phyloP scores from a whole-genome alignment of 37 sponge, comb jelly and placozoan genomes.

The Tethya wilhelma region DNA sequence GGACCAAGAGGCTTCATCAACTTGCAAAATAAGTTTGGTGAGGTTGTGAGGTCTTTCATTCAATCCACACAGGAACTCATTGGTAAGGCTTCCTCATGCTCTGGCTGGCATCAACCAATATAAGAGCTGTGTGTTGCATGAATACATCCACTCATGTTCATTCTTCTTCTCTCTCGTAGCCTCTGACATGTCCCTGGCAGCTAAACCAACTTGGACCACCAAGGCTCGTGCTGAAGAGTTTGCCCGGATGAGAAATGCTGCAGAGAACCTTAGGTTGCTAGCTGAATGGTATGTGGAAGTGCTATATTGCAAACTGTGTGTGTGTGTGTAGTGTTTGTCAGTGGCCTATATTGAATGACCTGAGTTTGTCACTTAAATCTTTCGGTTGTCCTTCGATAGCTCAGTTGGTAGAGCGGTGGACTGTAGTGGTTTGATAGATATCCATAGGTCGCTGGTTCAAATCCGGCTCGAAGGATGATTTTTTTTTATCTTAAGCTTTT shows the following conservation, averaged over 20 bases:
- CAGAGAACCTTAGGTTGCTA: conserved; percentile 55
- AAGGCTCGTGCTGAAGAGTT: conserved; percentile 58
- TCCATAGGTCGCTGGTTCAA: too few relatives aligned
- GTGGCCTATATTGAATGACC: background rate
- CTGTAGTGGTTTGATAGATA: too few relatives aligned
- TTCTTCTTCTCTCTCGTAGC: conserved; percentile 28
- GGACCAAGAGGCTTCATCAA: conserved; percentile 81
- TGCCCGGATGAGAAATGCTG: conserved; percentile 30
- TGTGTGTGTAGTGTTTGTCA: background rate
- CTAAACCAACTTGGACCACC: conserved; percentile 59
- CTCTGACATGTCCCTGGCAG: conserved; percentile 78
- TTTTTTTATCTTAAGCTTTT: background rate
- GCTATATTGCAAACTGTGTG: background rate
- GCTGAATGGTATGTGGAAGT: conserved; percentile 62
- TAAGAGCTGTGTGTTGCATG: background rate
- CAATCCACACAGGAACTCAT: conserved; percentile 80
- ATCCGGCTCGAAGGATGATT: too few relatives aligned
- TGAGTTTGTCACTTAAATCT: background rate
- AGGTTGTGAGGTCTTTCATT: conserved; percentile 58
- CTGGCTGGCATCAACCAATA: background rate
- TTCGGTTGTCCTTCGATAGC: background rate
- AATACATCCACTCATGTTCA: background rate
- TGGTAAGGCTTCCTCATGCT: conserved; percentile 16
- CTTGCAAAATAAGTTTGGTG: conserved; percentile 73
- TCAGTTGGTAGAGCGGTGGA: conserved; percentile 80